Evolutionary conservation across 2,888 invertebrate genomes (phyloP), one percentile per base, ranked within the genome.

Genomic region (Folsomia manolachei): DNA sequence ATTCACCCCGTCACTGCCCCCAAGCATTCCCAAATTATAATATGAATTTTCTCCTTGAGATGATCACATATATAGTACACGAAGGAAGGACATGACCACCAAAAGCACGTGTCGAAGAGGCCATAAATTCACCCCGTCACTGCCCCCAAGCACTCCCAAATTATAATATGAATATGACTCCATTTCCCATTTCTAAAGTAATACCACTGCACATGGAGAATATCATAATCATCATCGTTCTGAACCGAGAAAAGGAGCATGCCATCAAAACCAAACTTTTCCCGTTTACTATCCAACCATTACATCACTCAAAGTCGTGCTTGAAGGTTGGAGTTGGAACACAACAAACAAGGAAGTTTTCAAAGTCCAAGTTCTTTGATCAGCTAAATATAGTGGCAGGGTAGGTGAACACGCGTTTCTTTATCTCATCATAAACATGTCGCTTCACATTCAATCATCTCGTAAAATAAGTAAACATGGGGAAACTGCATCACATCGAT

Each of bases 351-450:
- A 39, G 39, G 39, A 14, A 39, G 39, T 14, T 4, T 9, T 14
- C 39, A 4, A 39, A 39, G 39, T 9, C 39, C 39, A 39, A 39
- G 39, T 14, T 39, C 39, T 14, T 39, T 39, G 39, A 39, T 39
- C 39, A 39, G 39, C n/a, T n/a, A n/a, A n/a, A n/a, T n/a, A n/a
- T n/a, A n/a, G 39, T 14, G 39, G 39, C 7, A 39, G 39, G 4
- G 39, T 9, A 39, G 39, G 39, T 39, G 39, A 39, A 39, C 39
- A 39, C 39, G 39, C 39, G 39, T 39, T 67, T 70, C 71, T 73
- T 73, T 73, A 73, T 73, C 72, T 73, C 72, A 52, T 73, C 73
- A 75, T 77, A 75, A 77, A 76, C 73, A 75, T 77, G 73, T 73
- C 77, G 67, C 60, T 71, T 27, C 63, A 39, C 73, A 75, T 77